A percentile compares a stretch with the other conserved stretches of the same genome.
Conservation (phyloP, 2,113 vertebrate genomes). For the Rhinoderma darwinii region DNA sequence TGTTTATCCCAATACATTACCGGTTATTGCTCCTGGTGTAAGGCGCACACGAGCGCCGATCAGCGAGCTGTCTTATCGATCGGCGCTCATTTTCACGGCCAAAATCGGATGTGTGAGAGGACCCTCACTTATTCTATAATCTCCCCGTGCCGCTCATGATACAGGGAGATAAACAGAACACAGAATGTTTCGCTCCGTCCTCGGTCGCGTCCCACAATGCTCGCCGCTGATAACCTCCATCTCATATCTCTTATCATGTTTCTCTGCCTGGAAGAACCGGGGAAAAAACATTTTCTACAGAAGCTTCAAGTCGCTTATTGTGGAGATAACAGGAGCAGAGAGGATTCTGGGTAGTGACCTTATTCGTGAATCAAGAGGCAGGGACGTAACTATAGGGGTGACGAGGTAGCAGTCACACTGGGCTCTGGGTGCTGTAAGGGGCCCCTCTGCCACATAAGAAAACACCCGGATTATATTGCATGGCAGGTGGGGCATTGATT, state of each 20-base stretch:
- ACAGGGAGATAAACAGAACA: not conserved
- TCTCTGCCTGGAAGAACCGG: not conserved
- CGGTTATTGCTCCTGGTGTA: too few species aligned
- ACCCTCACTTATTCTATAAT: not conserved
- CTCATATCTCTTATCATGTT: conserved; percentile 14
- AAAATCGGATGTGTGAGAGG: too few species aligned
- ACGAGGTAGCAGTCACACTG: not conserved
- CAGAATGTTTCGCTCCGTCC: not conserved
- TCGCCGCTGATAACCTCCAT: conserved; percentile 29
- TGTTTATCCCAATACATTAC: too few species aligned
- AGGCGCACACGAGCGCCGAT: too few species aligned
- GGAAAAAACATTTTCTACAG: not conserved
- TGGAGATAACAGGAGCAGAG: not conserved
- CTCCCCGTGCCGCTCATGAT: not conserved
- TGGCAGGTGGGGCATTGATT: too few species aligned
- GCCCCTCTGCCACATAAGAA: too few species aligned
- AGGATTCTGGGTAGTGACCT: not conserved
- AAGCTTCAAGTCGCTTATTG: not conserved
- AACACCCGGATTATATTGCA: too few species aligned
- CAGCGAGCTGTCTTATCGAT: too few species aligned
- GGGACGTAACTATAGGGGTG: too few species aligned
- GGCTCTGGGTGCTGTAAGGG: not conserved
- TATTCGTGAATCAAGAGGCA: not conserved
- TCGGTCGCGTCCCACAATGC: not conserved
- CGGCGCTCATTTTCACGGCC: too few species aligned